phyloP scores from a whole-genome alignment of 1,140 invertebrate genomes.

The Drosophila aff. region DNA sequence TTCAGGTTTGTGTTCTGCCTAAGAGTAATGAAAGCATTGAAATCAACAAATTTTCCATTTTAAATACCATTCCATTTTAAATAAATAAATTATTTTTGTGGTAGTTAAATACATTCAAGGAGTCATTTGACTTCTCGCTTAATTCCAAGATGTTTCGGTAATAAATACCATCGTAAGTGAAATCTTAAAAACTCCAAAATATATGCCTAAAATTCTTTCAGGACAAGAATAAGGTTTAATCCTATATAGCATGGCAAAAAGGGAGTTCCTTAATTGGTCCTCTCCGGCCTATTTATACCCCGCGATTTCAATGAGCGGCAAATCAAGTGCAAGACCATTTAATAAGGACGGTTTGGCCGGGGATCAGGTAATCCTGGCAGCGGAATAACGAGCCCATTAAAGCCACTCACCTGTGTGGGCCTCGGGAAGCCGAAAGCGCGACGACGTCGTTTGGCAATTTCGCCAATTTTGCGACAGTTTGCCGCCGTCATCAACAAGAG shows the following conservation, averaged over 20 bases:
- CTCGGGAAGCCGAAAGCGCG: conserved; percentile 39
- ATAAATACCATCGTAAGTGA: not conserved
- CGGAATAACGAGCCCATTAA: conserved; percentile 72
- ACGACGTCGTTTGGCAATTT: conserved; percentile 63
- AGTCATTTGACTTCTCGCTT: not conserved
- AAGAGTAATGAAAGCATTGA: too few relatives aligned
- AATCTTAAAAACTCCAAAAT: not conserved
- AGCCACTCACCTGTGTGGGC: conserved; percentile 74
- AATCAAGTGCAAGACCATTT: conserved; percentile 74
- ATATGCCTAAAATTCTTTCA: not conserved
- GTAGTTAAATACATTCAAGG: not conserved
- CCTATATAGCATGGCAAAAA: not conserved
- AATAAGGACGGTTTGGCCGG: conserved; percentile 13
- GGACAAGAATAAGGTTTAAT: not conserved
- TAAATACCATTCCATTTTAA: too few relatives aligned
- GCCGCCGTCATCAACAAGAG: conserved; percentile 76
- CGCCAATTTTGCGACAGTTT: conserved; percentile 71
- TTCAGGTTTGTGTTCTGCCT: too few relatives aligned
- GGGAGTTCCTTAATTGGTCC: not conserved
- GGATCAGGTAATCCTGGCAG: conserved; percentile 40
- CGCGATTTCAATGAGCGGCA: conserved; percentile 73
- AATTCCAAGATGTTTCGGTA: not conserved
- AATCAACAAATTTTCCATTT: too few relatives aligned
- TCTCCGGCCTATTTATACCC: conserved; percentile 8
- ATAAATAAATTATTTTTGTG: too few relatives aligned